Percentiles rank a stretch among this genome's conserved stretches.
Conservation (phyloP, 1,140 invertebrate species). For the Odontomachus brunneus region DNA sequence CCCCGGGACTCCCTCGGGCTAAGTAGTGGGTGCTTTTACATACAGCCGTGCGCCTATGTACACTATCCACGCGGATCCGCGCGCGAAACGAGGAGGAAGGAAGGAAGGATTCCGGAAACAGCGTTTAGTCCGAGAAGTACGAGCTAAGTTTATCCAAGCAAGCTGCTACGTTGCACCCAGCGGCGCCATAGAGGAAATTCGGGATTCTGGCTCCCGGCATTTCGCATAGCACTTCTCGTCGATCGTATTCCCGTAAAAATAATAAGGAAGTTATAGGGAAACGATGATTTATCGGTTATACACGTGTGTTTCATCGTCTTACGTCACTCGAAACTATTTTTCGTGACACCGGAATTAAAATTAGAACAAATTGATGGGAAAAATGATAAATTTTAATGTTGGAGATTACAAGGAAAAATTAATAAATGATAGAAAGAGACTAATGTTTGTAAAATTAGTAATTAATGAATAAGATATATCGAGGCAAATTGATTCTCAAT, state of each 20-base stretch:
- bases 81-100: constrained; percentile 57
- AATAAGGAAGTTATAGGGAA: not conserved
- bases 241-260: not conserved
- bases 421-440: no score
- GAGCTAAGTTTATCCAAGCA: constrained; percentile 66
- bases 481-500: no score
- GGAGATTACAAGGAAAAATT: no score
- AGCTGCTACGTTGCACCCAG: constrained; percentile 49
- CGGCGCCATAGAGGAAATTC: constrained; percentile 40
- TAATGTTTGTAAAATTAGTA: no score
- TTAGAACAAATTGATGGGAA: no score
- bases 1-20: constrained; percentile 14
- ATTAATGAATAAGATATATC: no score
- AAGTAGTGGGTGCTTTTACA: constrained; percentile 63
- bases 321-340: not conserved
- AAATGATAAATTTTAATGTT: no score
- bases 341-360: not conserved
- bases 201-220: not conserved
- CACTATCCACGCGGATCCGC: constrained; percentile 55
- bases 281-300: not conserved
- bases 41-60: constrained; percentile 44
- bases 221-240: constrained; percentile 17
- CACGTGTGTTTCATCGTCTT: constrained; percentile 4
- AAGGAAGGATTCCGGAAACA: constrained; percentile 51
- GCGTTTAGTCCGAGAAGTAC: constrained; percentile 66